Evolutionary conservation across 2,797 vertebrate species (phyloP), one percentile per base, ranked within the genome.

Genomic region (Gobionotothen gibberifrons): DNA sequence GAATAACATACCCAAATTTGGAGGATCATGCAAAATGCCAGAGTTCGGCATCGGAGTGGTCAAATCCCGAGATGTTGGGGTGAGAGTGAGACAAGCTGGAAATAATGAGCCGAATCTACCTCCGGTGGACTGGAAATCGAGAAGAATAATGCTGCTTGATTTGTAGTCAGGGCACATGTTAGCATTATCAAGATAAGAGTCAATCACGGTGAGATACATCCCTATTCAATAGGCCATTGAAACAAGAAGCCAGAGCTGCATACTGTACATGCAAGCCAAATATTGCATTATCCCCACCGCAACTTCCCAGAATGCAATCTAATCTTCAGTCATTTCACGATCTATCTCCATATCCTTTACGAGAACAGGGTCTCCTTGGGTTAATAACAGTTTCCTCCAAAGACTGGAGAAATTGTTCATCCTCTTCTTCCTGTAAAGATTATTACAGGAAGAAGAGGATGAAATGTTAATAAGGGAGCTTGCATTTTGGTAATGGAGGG

Each of bases 11-110:
- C 85, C 87, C 88, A 91, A 92, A 90, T 93, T 82, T 79, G 78
- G 86, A 90, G 71, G 86, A 69, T 66, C 83, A 89, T 90, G 85
- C 75, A 86, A 94, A 94, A 94, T 92, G 92, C 87, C 92, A 93
- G 84, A 81, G 85, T 85, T 88, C 72, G 72, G 84, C 76, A 78
- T 81, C 79, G 68, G 85, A 86, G 74, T 82, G 61, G 70, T 87
- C 81, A 85, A 86, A 88, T 86, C 85, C 83, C 60, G 40, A 71
- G 73, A 61, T 71, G 76, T 81, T 70, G n/a, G 54, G 22, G 8
- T 60, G 48, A 72, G 36, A 72, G 53, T 11, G 63, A 81, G 42
- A 77, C 58, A 26, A 72, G 63, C 43, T 62, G 63, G 36, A 85
- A 64, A 84, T 74, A 66, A 19, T 19, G 32, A 71, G 40, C 32